Conservation (phyloP, 2,113 vertebrate species). For the Micromys minutus region DNA sequence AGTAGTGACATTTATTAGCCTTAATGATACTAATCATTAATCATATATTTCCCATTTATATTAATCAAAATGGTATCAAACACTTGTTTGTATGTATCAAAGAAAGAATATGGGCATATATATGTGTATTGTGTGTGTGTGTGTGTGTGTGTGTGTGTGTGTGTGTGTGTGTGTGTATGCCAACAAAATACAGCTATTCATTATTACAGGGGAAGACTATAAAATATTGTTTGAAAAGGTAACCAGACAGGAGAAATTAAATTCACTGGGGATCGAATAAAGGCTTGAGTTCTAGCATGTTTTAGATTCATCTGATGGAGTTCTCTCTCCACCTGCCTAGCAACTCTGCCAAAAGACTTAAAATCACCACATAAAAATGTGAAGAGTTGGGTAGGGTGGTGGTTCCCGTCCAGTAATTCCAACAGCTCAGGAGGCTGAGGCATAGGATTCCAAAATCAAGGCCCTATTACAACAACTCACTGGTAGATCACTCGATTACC, state of each 20-base stretch:
- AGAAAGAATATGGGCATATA: not conserved
- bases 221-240: not conserved
- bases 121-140: too few relatives aligned
- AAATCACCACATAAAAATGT: not conserved
- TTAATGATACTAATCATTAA: constrained; percentile 24
- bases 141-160: too few relatives aligned
- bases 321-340: not conserved
- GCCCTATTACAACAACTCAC: not conserved
- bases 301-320: not conserved
- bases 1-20: not conserved
- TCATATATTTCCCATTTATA: not conserved
- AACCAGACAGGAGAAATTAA: not conserved
- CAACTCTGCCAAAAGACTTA: not conserved
- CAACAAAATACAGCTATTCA: not conserved
- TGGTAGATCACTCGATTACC: not conserved
- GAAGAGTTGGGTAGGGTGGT: not conserved
- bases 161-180: not conserved
- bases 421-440: not conserved
- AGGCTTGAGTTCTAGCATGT: not conserved
- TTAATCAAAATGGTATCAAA: not conserved
- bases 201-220: not conserved
- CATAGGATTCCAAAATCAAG: not conserved
- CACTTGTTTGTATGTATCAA: not conserved
- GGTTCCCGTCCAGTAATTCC: not conserved
- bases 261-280: not conserved